Conservation (phyloP, 2,113 vertebrate genomes). For the Apodemus sylvaticus region DNA sequence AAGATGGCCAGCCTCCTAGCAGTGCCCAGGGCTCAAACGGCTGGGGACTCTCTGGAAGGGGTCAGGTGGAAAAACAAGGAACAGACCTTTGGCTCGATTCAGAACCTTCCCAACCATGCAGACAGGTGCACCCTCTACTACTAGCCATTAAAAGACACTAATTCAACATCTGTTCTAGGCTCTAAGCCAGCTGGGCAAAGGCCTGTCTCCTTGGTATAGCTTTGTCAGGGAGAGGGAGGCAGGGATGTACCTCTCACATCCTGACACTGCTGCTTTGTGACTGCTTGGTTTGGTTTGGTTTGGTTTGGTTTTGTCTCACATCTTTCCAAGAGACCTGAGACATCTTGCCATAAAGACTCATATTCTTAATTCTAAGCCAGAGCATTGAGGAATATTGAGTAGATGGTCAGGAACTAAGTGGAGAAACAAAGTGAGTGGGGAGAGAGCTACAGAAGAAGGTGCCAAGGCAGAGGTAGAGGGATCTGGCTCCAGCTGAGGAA, state of each 20-base stretch:
- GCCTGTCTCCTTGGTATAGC: not conserved
- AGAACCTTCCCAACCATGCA: not conserved
- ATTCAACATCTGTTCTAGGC: not conserved
- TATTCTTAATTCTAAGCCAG: too few relatives aligned
- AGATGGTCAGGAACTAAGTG: not conserved
- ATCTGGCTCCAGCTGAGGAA: not conserved
- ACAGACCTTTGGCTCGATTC: not conserved
- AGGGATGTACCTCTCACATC: too few relatives aligned
- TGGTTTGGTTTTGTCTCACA: too few relatives aligned
- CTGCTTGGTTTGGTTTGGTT: too few relatives aligned
- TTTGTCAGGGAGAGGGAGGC: not conserved
- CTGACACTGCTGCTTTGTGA: too few relatives aligned
- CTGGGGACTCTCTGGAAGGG: not conserved
- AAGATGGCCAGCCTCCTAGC: not conserved
- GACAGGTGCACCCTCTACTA: not conserved
- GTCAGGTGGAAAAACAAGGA: not conserved
- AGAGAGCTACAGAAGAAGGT: not conserved
- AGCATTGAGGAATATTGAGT: accelerated
- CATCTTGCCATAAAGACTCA: too few relatives aligned
- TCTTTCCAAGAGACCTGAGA: too few relatives aligned
- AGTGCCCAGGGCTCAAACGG: not conserved
- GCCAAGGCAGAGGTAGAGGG: not conserved
- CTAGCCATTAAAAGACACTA: not conserved
- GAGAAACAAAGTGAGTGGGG: not conserved
- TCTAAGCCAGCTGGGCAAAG: not conserved